These are phyloP conservation scores for Heteronetta atricapilla DNA, from an alignment of 2,113 vertebrate species.

Conservation along the genomic window DNA sequence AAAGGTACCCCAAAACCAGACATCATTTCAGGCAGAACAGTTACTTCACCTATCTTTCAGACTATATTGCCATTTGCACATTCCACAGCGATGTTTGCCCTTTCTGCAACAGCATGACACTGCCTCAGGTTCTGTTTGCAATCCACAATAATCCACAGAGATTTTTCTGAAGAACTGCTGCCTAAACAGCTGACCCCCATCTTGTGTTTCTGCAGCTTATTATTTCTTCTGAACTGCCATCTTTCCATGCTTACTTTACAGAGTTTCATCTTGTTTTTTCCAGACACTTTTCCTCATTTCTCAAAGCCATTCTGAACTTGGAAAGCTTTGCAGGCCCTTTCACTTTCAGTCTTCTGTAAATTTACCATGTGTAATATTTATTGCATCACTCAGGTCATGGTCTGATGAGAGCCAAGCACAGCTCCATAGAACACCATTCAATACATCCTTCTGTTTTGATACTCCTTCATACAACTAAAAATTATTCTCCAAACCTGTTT, in stretches of 20 bases:
- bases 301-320: neutral
- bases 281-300: neutral
- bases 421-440: neutral
- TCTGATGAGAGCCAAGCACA: neutral
- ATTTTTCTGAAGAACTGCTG: constrained; percentile 4
- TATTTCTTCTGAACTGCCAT: neutral
- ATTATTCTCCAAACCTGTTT: neutral
- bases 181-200: neutral
- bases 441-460: neutral
- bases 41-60: neutral
- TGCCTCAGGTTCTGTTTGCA: neutral
- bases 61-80: neutral
- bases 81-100: neutral
- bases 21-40: neutral
- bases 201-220: neutral
- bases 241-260: neutral
- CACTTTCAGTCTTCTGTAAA: neutral
- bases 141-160: neutral
- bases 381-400: neutral
- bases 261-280: neutral
- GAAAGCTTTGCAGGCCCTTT: neutral
- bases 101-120: neutral
- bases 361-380: neutral
- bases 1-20: neutral
- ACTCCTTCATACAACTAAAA: neutral